Conservation (phyloP, 2,888 invertebrate species). For the Chesias legatella region DNA sequence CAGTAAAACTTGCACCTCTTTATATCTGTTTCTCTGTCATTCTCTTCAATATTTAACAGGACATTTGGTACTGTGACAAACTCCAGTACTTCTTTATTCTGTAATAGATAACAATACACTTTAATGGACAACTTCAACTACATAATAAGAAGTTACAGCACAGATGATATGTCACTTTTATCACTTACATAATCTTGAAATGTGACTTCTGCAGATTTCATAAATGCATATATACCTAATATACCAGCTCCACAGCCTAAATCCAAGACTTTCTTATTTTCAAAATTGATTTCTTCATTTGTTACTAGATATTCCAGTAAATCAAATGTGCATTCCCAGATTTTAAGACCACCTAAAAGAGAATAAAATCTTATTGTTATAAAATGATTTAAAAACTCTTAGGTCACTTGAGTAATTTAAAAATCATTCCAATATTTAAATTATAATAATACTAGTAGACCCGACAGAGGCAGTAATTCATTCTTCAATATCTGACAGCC, state of each 20-base stretch:
- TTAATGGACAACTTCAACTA: too few relatives aligned
- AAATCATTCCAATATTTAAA: too few relatives aligned
- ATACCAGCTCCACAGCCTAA: constrained; percentile 96
- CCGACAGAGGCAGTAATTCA: too few relatives aligned
- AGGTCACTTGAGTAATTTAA: too few relatives aligned
- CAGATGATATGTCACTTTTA: too few relatives aligned
- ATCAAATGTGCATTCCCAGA: constrained; percentile 97
- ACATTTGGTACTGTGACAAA: constrained; percentile 91
- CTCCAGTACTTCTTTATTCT: constrained; percentile 93
- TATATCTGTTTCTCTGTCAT: constrained; percentile 47
- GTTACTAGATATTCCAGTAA: constrained; percentile 83
- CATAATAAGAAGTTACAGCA: too few relatives aligned
- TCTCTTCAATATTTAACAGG: constrained; percentile 81
- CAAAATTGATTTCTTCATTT: constrained; percentile 48
- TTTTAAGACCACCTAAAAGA: constrained; percentile 93
- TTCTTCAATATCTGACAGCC: too few relatives aligned
- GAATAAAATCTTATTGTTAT: too few relatives aligned
- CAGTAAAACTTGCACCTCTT: constrained; percentile 81
- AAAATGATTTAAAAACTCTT: too few relatives aligned
- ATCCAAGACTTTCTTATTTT: constrained; percentile 86
- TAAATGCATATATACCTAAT: constrained; percentile 88
- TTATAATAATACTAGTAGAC: too few relatives aligned
- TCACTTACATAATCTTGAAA: constrained; percentile 96
- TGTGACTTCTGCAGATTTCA: constrained; percentile 84
- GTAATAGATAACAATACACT: constrained; percentile 42